Evolutionary conservation across 2,888 invertebrate species (phyloP), one percentile per base, ranked within the genome.

Genomic region (Polyommatus icarus): DNA sequence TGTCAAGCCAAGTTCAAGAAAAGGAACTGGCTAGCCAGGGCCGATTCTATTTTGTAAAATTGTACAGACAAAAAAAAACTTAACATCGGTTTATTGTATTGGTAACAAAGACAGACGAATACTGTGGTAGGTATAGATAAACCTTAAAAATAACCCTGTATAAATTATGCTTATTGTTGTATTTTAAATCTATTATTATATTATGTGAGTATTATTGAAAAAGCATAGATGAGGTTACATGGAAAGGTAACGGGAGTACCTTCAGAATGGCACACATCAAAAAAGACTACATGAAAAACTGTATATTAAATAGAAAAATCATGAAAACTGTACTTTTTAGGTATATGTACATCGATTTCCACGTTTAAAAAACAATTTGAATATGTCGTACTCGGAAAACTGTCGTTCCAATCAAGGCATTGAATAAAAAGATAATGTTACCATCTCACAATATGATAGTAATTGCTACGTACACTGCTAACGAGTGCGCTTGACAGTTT

Each of bases 111-210:
- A 77, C 36, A 77, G 77, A 73, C 24, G 73, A 77, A 73, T 77
- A 77, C 57, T 72, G 72, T 59, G 57, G 73, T 73, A 61, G 77
- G 73, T 54, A 71, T 59, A 85, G 84, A 84, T 85, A 87, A 86
- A 84, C 82, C 87, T 89, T 89, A 89, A 90, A 89, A 91, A 91
- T 92, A 93, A 93, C 93, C 93, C 93, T 93, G 93, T 92, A 93
- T 92, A 93, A 92, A 93, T 93, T 92, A 93, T 93, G 91, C 93
- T 91, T 92, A 92, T 85, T 88, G 90, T 90, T 90, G 88, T 88
- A 87, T 82, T 88, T 87, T 90, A 92, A 93, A 90, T 90, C 85
- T 83, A 88, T 87, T 90, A 90, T 88, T 88, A 86, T 87, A 87
- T 85, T 79, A 88, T 87, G 91, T 93, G 93, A 93, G 93, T 93